Evolutionary conservation across 2,888 invertebrate species (phyloP).

Genomic region (Entomobrya multifasciata): DNA sequence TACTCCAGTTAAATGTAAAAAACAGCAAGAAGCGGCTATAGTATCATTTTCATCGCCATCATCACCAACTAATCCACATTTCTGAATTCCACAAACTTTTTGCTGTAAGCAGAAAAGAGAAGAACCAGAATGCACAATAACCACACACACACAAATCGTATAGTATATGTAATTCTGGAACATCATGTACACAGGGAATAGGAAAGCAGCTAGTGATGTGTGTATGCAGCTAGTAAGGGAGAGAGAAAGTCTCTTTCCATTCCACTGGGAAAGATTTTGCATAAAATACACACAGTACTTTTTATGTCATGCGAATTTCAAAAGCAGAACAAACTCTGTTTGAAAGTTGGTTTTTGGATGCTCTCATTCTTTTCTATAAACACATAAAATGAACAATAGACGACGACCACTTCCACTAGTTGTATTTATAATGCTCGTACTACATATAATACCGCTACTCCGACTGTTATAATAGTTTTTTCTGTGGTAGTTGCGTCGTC

Average conservation of each 20-base stretch:
- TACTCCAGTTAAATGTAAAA: conserved; percentile 15
- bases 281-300: conserved; percentile 64
- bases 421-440: too few relatives aligned
- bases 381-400: conserved; percentile 62
- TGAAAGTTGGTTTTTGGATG: conserved; percentile 54
- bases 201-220: not conserved
- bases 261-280: conserved; percentile 66
- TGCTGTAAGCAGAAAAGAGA: not conserved
- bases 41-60: too few relatives aligned
- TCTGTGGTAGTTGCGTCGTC: conserved; percentile 19
- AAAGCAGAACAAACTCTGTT: conserved; percentile 53
- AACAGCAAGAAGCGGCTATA: conserved; percentile 32
- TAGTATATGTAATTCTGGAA: not conserved
- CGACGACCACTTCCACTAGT: conserved; percentile 28
- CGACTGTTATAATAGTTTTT: conserved; percentile 33
- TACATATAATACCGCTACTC: conserved; percentile 13
- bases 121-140: conserved; percentile 14
- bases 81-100: not conserved
- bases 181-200: too few relatives aligned
- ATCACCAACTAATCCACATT: conserved; percentile 51
- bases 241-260: conserved; percentile 25
- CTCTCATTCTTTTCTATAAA: conserved; percentile 57
- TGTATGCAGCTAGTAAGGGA: not conserved
- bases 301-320: conserved; percentile 64
- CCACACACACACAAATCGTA: not conserved